Base-by-base conservation (phyloP, 2,888 invertebrate genomes). In the Temnothorax rugatulus region DNA sequence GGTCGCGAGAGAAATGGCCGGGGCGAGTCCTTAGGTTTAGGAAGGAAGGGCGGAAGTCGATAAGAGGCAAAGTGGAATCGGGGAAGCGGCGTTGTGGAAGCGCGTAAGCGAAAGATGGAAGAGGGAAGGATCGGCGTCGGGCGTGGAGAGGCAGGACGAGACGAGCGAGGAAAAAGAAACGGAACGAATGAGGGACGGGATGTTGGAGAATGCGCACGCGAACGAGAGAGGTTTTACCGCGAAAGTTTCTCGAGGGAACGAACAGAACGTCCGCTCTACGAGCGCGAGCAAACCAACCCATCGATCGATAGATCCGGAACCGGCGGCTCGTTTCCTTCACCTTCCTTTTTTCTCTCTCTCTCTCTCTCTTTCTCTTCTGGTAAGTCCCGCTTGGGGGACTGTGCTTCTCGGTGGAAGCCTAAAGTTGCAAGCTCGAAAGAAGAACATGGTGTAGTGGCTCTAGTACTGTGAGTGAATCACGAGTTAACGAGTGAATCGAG, bases 1-100 rank as follows among this genome's bases (percentile, higher is more conserved):
- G 47, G 79, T 44, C 64, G 64, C 59, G 79, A 82, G 85, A 87
- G 82, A 87, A 85, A 85, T 81, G 82, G 68, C 69, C 52, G 66
- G 75, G 71, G 29, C 50, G 81, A 87, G 84, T 87, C 59, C 68
- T 85, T 50, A 61, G 73, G 50, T 85, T 54, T 68, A 68, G 57
- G 76, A 44, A 85, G 83, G 84, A 74, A 85, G 66, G 79, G 41
- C 74, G 82, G 74, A 69, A 84, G 84, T 74, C 83, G 88, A 86
- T 82, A 84, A 83, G 83, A 85, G 82, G 82, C 81, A 83, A 86
- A 83, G 86, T 83, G 83, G 86, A 81, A 85, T 87, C 76, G 86
- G 82, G 34, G 50, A 57, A 63, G 63, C 41, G 73, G 41, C 68
- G 34, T 47, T 74, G 74, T n/a, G 54, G 59, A 59, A 47, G 34